Evolutionary conservation across 2,888 invertebrate species (phyloP), one percentile per base, ranked within the genome.

Genomic region (Dynastes grantii): DNA sequence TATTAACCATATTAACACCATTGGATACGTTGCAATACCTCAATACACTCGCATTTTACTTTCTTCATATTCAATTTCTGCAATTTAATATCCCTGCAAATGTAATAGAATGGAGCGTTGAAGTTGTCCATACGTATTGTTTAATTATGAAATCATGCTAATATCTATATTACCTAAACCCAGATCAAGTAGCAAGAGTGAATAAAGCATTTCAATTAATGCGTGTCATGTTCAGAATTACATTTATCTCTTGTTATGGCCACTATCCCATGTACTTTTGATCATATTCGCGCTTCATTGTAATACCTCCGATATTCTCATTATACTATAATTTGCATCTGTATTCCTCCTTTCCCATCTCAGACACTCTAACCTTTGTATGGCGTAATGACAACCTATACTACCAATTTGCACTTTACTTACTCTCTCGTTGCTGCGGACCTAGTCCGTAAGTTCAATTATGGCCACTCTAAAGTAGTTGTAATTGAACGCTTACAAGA

Each of bases 141-240:
- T 58, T 58, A 8, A 16, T 58, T 58, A 58, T 22, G 55, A 58
- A 58, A 58, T 58, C 55, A 53, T n/a, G 55, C n/a, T 58, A 58
- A 22, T 22, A 22, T 58, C 55, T 22, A 58, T 58, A 22, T 58
- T 58, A 58, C 55, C 8, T 58, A 58, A 58, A 22, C 22, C 2
- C 22, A 22, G 55, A 58, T 58, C 55, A 58, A 58, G 9, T 58
- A 16, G 22, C 55, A 58, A 22, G 22, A 58, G n/a, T 58, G 22
- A 53, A 53, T 53, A 16, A 22, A 58, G n/a, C 27, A 58, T 58
- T 58, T 58, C 55, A 45, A 45, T 45, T 45, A 45, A 45, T 45
- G 45, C 45, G 45, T 45, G 8, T 45, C 45, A 45, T 45, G 45
- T 45, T 45, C 45, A 8, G 8, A 45, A 45, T 11, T 45, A 45